These are phyloP conservation scores for Pasiphila rectangulata DNA, from an alignment of 2,888 invertebrate genomes.

Conservation along the genomic window DNA sequence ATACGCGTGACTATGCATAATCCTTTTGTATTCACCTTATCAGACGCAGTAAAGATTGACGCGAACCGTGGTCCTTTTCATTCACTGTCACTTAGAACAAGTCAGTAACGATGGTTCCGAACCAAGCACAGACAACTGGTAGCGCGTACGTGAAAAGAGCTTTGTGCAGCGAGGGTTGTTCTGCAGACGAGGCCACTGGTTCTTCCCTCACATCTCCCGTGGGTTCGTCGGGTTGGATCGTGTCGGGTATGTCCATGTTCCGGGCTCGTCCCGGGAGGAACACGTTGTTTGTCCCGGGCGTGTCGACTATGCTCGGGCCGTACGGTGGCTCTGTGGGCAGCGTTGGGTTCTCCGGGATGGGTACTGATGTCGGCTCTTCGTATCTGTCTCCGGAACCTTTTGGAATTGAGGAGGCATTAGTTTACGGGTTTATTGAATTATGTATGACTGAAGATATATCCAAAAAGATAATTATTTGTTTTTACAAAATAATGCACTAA, in stretches of 20 bases:
- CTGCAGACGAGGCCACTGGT: constrained; percentile 58
- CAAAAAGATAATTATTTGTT: too few species aligned
- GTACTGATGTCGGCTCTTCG: constrained; percentile 37
- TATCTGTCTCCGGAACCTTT: constrained; percentile 61
- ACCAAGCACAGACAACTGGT: constrained; percentile 92
- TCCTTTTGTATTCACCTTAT: background rate
- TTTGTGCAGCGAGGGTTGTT: constrained; percentile 77
- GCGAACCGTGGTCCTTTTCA: constrained; percentile 9
- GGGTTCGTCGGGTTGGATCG: constrained; percentile 14
- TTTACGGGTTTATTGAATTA: too few species aligned
- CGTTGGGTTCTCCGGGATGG: constrained; percentile 31
- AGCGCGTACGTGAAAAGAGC: constrained; percentile 88
- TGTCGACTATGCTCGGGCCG: constrained; percentile 51
- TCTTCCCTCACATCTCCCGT: constrained; percentile 40
- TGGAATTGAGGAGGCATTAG: too few species aligned
- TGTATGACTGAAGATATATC: too few species aligned
- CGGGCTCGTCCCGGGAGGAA: constrained; percentile 37
- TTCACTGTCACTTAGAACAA: constrained; percentile 89
- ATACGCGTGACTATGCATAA: background rate
- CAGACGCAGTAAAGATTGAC: constrained; percentile 8
- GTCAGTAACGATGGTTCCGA: constrained; percentile 90
- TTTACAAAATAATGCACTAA: too few species aligned
- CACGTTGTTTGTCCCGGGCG: constrained; percentile 53
- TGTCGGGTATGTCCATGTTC: constrained; percentile 24
- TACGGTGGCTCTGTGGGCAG: constrained; percentile 45